Percentiles rank a stretch among this genome's conserved stretches.
Evolutionary conservation across 1,140 invertebrate genomes (phyloP).

Genomic region (Acyrthosiphon pisum): DNA sequence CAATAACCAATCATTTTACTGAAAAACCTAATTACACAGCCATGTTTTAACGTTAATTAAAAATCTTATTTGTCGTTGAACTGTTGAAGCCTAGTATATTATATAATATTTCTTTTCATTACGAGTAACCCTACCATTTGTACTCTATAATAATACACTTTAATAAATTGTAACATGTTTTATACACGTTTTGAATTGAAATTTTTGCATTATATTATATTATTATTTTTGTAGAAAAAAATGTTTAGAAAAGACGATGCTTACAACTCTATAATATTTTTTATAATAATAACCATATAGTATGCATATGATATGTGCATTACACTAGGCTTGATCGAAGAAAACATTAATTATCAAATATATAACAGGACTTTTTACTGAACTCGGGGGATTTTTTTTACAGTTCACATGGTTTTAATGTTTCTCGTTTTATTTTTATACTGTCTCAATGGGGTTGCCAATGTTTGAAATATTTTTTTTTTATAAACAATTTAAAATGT

Average conservation of each 20-base stretch:
- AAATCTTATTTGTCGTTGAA: background rate
- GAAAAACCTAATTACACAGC: background rate
- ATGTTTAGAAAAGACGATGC: background rate
- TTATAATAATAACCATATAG: background rate
- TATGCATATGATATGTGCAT: background rate
- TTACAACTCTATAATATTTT: background rate
- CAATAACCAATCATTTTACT: background rate
- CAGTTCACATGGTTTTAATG: background rate
- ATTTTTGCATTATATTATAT: background rate
- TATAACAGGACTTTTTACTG: background rate
- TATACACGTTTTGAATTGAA: background rate
- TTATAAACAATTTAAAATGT: background rate
- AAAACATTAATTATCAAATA: background rate
- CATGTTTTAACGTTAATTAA: background rate
- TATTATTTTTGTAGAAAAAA: background rate
- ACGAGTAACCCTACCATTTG: background rate
- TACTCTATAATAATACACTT: background rate
- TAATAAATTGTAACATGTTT: background rate
- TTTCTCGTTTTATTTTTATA: slow-evolving; percentile 9
- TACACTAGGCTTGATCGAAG: background rate
- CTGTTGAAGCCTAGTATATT: background rate
- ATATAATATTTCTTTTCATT: background rate
- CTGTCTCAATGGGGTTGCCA: background rate
- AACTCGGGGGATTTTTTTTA: background rate
- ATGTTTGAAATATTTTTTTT: background rate